Evolutionary conservation across 2,888 invertebrate species (phyloP), one percentile per base, ranked within the genome.

Genomic region (Microplitis manilae): DNA sequence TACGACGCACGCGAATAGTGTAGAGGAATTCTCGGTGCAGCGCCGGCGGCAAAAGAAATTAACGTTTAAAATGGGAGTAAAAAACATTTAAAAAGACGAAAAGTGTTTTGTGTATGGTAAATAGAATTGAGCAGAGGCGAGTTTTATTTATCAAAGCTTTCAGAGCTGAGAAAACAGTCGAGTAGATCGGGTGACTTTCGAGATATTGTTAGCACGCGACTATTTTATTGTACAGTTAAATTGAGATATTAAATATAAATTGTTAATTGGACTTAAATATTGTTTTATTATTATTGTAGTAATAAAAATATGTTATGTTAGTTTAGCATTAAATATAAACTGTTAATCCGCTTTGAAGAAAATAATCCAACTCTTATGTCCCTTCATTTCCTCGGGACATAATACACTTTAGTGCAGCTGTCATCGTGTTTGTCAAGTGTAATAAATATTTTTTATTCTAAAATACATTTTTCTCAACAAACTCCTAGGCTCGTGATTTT

Each of bases 141-240:
- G 41, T 71, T 78, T 83, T 85, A 82, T 84, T 83, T 84, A 83
- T 84, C 79, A 80, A 77, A 72, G 82, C 79, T 83, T 84, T 84
- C 81, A 77, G 75, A 83, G 83, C 82, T 82, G 80, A 82, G 82
- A 82, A 83, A 65, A 73, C 9, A 39, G 75, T 77, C 81, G 76
- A 80, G 77, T 77, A 80, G 74, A 30, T 30, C 4, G 30, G 4
- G 30, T 30, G 4, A 30, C 30, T 30, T 79, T 78, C 81, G 84
- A 85, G 82, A 85, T 85, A 85, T 84, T 83, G 82, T 83, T 75
- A 83, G 83, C 85, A 83, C 83, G 84, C 84, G 83, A 85, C 85
- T 84, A 85, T 83, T 85, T 86, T 85, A 85, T 85, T 86, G 84
- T 74, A 77, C 15, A 62, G 30, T 30, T 30, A 30, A 30, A 30